Percentiles rank a stretch among this genome's conserved stretches.
Evolutionary conservation across 2,797 vertebrate genomes (phyloP).

Genomic region (Scomberomorus guttatus): DNA sequence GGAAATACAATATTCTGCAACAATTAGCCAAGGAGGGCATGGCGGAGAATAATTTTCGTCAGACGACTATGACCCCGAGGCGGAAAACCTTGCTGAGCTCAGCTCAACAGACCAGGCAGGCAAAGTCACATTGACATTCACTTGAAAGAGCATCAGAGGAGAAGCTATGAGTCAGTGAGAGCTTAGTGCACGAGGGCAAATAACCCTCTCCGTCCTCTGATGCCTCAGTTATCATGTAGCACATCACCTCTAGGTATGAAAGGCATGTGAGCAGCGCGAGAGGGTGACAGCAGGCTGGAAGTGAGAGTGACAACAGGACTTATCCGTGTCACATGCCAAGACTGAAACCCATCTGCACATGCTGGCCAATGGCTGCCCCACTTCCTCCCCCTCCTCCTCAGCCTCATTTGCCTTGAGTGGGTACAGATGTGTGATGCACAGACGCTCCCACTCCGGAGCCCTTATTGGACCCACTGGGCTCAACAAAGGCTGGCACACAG

Average conservation of each 20-base stretch:
- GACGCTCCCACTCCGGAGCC: constrained; percentile 62
- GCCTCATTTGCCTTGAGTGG: constrained; percentile 71
- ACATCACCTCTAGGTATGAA: constrained; percentile 66
- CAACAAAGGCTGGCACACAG: constrained; percentile 67
- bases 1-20: neutral
- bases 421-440: constrained; percentile 78
- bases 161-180: constrained; percentile 59
- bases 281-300: constrained; percentile 62
- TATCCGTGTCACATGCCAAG: constrained; percentile 64
- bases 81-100: constrained; percentile 61
- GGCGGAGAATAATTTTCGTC: too few relatives aligned
- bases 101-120: constrained; percentile 41
- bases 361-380: constrained; percentile 40
- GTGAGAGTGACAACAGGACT: constrained; percentile 66
- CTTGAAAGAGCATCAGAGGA: constrained; percentile 60
- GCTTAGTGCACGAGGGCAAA: constrained; percentile 42
- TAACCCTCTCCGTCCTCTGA: constrained; percentile 50
- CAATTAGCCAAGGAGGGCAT: too few relatives aligned
- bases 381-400: constrained; percentile 15
- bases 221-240: constrained; percentile 59
- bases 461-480: constrained; percentile 73
- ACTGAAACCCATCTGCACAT: constrained; percentile 64
- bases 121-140: constrained; percentile 72
- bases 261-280: constrained; percentile 60
- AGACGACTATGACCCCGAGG: constrained; percentile 34